Conservation (phyloP, 2,888 invertebrate genomes). For the Leucania comma region DNA sequence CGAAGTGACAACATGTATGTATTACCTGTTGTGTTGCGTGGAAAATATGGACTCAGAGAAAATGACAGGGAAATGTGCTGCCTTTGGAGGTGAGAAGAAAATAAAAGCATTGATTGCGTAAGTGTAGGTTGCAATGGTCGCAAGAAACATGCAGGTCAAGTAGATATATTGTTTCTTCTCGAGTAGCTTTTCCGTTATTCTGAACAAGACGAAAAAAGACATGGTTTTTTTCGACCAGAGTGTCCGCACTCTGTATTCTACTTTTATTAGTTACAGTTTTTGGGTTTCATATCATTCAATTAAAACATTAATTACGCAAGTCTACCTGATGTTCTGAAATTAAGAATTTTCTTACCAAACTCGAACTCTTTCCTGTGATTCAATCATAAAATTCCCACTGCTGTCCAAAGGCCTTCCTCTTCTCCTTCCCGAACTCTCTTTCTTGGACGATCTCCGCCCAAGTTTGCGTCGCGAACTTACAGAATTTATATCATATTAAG, state of each 20-base stretch:
- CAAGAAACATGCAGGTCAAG: background rate
- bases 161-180: background rate
- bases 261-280: no score
- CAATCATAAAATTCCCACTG: no score
- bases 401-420: no score
- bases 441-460: no score
- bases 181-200: background rate
- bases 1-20: slow-evolving; percentile 24
- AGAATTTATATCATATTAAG: no score
- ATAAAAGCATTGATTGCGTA: background rate
- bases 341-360: no score
- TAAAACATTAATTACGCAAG: no score
- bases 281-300: no score
- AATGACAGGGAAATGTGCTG: slow-evolving; percentile 13
- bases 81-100: background rate
- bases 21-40: slow-evolving; percentile 21
- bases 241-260: no score
- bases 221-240: background rate
- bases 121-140: background rate
- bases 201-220: background rate
- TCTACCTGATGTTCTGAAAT: no score
- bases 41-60: slow-evolving; percentile 5
- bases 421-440: no score
- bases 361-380: background rate
- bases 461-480: no score